A percentile compares a stretch with the other conserved stretches of the same genome.
Evolutionary conservation across 2,113 vertebrate genomes (phyloP).

Genomic region (Pterocles orientalis): DNA sequence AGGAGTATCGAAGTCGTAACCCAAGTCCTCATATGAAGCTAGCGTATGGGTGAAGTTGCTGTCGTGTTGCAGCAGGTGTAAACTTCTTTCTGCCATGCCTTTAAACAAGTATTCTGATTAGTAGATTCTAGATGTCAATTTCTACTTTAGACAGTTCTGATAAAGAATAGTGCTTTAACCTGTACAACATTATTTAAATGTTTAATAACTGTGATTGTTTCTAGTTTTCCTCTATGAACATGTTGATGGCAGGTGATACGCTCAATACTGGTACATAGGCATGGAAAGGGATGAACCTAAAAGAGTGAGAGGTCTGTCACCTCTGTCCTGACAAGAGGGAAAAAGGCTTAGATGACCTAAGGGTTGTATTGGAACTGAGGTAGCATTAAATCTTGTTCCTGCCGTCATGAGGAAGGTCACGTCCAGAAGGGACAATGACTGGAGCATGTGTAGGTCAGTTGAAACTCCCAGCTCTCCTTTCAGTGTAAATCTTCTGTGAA

Average conservation of each 20-base stretch:
- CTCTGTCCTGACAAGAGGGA: background rate
- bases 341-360: background rate
- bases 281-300: background rate
- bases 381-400: background rate
- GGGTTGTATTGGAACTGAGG: background rate
- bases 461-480: background rate
- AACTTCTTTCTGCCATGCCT: background rate
- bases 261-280: background rate
- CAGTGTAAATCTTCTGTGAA: background rate
- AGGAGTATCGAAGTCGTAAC: background rate
- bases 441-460: background rate
- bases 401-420: background rate
- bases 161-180: background rate
- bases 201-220: background rate
- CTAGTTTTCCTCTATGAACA: background rate
- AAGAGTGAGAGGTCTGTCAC: background rate
- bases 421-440: background rate
- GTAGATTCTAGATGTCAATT: background rate
- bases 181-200: background rate
- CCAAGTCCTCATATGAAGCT: background rate
- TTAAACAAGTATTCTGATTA: background rate
- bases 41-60: background rate
- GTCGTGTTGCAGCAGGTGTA: background rate
- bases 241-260: background rate
- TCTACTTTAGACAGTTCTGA: background rate